phyloP scores from a whole-genome alignment of 2,797 vertebrate species.

The Amazona ochrocephala region DNA sequence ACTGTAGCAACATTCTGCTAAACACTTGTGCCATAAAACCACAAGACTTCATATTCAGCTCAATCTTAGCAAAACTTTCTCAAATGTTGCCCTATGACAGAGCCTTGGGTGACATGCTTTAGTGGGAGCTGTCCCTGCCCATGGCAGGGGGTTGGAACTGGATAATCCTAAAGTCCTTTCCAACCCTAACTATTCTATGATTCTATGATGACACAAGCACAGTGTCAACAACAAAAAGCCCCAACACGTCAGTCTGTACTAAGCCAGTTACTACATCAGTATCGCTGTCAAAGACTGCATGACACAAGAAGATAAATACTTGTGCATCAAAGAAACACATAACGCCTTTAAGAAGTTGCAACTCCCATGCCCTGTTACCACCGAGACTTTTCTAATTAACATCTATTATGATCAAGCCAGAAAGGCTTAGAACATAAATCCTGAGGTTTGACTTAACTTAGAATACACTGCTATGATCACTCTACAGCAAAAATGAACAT shows the following conservation, averaged over 20 bases:
- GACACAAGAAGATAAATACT: background rate
- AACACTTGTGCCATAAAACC: background rate
- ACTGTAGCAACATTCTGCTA: background rate
- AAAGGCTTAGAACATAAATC: slow-evolving; percentile 26
- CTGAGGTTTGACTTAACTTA: slow-evolving; percentile 33
- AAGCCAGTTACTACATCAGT: background rate
- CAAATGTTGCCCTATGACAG: background rate
- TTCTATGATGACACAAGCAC: background rate
- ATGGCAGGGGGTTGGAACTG: too few relatives aligned
- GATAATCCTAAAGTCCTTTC: too few relatives aligned
- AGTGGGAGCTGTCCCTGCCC: too few relatives aligned
- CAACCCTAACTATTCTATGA: background rate
- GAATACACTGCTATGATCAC: slow-evolving; percentile 5
- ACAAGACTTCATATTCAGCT: background rate
- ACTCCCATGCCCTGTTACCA: background rate
- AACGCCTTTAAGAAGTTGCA: background rate
- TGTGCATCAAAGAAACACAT: background rate
- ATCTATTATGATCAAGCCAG: slow-evolving; percentile 24
- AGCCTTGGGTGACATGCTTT: too few relatives aligned
- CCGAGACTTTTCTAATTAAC: slow-evolving; percentile 44
- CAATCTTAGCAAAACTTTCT: background rate
- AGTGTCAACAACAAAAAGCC: background rate
- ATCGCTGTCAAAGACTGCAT: background rate
- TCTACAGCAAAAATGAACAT: slow-evolving; percentile 11
- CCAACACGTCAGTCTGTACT: background rate